Evolutionary conservation across 2,113 vertebrate genomes (phyloP).

Genomic region (Pampusana beccarii): DNA sequence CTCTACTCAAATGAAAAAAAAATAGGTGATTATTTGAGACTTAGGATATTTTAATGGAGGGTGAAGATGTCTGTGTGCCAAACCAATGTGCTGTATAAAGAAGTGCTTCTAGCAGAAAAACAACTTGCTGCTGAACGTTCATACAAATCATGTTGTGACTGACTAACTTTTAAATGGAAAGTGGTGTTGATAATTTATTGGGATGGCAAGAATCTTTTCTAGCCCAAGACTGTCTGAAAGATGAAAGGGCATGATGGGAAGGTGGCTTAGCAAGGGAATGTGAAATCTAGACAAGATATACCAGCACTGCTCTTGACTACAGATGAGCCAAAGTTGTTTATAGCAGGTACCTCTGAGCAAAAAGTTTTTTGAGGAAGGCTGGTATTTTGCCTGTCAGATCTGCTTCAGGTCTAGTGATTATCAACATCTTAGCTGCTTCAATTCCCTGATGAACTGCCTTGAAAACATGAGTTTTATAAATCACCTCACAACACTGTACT

Average conservation of each 20-base stretch:
- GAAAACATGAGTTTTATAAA: constrained; percentile 41
- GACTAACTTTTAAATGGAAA: constrained; percentile 11
- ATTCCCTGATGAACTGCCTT: constrained; percentile 47
- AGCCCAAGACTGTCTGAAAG: neutral
- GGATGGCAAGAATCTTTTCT: neutral
- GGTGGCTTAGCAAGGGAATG: neutral
- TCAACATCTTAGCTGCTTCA: constrained; percentile 50
- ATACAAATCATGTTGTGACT: neutral
- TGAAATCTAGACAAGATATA: neutral
- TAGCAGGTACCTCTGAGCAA: constrained; percentile 8
- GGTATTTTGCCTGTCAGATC: constrained; percentile 41
- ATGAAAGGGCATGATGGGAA: neutral
- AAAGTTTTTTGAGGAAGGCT: constrained; percentile 19
- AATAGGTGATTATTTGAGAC: neutral
- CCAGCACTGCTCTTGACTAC: neutral
- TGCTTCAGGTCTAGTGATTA: constrained; percentile 49
- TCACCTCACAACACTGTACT: neutral
- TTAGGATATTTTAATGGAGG: neutral
- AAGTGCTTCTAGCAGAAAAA: neutral
- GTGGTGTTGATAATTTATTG: neutral
- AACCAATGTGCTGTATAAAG: neutral
- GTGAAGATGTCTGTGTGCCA: neutral
- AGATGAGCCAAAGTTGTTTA: constrained; percentile 38
- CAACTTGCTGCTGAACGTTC: neutral
- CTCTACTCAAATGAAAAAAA: neutral